Percentiles rank a stretch among this genome's conserved stretches.
phyloP scores from a whole-genome alignment of 2,888 invertebrate species.

The Tineola bisselliella region DNA sequence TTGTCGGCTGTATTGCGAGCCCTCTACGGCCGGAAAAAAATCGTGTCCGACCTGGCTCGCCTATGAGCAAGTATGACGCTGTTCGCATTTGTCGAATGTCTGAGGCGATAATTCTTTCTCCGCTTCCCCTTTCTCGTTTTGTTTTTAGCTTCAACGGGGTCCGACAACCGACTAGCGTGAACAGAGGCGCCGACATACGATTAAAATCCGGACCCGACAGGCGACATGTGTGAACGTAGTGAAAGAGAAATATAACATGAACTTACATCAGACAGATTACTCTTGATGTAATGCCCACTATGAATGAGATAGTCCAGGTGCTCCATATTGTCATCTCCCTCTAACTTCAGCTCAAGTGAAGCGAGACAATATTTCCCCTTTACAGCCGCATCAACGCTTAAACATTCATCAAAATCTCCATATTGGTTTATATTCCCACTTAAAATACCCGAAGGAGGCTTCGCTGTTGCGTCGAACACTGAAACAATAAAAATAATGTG shows the following conservation, averaged over 20 bases:
- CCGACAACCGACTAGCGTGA: no score
- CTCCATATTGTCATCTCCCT: slow-evolving; percentile 30
- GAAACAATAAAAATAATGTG: slow-evolving; percentile 26
- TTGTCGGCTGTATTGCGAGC: no score
- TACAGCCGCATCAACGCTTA: slow-evolving; percentile 63
- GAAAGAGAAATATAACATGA: not conserved
- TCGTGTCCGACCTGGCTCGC: no score
- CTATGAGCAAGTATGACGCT: no score
- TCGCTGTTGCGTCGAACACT: slow-evolving; percentile 80
- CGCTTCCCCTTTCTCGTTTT: no score
- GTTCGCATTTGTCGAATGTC: no score
- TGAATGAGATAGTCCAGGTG: slow-evolving; percentile 55
- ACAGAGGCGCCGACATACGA: no score
- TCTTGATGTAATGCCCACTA: slow-evolving; percentile 61
- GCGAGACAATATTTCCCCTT: slow-evolving; percentile 74
- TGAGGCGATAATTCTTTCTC: no score
- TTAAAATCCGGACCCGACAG: no score
- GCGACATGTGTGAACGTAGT: no score
- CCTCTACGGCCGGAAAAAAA: no score
- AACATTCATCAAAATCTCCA: slow-evolving; percentile 76
- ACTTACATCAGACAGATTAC: slow-evolving; percentile 65
- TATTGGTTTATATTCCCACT: slow-evolving; percentile 76
- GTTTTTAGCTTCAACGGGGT: no score
- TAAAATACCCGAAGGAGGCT: slow-evolving; percentile 73
- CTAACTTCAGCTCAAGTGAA: slow-evolving; percentile 55